These are phyloP conservation scores for Rhynchomys soricoides DNA, from an alignment of 2,113 vertebrate species.

Conservation along the genomic window DNA sequence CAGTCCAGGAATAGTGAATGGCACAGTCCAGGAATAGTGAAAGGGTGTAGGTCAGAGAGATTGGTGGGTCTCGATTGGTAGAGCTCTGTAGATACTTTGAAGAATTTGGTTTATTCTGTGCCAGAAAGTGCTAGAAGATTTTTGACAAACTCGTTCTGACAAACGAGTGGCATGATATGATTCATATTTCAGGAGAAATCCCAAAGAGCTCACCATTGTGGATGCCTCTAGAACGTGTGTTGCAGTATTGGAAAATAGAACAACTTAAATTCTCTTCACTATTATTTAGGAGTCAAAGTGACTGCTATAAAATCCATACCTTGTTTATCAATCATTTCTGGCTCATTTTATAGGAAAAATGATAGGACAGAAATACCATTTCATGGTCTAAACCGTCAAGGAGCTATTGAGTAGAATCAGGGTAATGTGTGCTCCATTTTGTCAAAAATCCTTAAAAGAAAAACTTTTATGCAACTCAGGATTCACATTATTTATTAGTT, in stretches of 20 bases:
- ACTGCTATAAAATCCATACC: background rate
- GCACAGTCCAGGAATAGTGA: too few relatives aligned
- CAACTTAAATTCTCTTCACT: constrained; percentile 1
- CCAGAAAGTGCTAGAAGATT: background rate
- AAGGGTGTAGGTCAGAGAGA: background rate
- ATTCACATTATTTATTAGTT: background rate
- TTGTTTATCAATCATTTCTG: background rate
- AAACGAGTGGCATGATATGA: background rate
- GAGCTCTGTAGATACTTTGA: background rate
- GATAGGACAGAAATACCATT: background rate
- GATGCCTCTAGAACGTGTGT: background rate
- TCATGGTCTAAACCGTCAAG: constrained; percentile 25
- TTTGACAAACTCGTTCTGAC: too few relatives aligned
- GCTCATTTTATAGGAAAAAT: background rate
- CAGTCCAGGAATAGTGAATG: background rate
- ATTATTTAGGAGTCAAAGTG: background rate
- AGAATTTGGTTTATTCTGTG: background rate
- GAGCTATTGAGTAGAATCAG: background rate
- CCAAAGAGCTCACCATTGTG: background rate
- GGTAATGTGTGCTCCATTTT: background rate
- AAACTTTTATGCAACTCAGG: background rate
- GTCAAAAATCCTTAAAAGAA: background rate
- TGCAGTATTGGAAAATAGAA: constrained; percentile 10
- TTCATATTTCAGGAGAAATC: constrained; percentile 6
- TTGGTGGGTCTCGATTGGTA: background rate